Percentiles rank a stretch among this genome's conserved stretches.
Evolutionary conservation across 1,140 invertebrate genomes (phyloP).

Genomic region (Ostrea edulis): DNA sequence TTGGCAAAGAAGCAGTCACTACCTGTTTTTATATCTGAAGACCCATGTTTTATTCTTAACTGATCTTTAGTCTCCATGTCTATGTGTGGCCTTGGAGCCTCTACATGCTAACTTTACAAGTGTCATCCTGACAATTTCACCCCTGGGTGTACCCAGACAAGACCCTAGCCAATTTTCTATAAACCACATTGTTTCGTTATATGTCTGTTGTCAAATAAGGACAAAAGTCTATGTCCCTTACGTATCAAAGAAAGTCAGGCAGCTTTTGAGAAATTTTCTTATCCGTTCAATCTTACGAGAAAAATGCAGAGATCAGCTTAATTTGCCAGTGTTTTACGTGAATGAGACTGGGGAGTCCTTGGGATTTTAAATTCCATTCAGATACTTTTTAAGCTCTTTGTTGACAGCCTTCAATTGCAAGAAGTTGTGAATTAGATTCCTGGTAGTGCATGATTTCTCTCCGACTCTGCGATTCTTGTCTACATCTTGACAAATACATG

Average conservation of each 20-base stretch:
- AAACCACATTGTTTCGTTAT: neutral
- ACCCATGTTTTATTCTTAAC: no score
- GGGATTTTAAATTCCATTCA: conserved; percentile 27
- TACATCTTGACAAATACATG: no score
- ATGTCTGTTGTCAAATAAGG: neutral
- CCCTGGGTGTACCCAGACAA: neutral
- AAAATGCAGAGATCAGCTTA: neutral
- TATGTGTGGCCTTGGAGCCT: neutral
- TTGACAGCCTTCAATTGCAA: no score
- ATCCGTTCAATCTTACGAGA: neutral
- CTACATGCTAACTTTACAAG: neutral
- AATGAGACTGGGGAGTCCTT: neutral
- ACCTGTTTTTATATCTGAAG: no score
- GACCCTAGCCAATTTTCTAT: neutral
- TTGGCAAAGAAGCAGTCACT: no score
- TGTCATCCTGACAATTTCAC: neutral
- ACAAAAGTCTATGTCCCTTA: neutral
- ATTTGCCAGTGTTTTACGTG: conserved; percentile 2
- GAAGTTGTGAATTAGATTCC: no score
- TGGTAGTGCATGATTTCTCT: no score
- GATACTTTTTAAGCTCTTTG: neutral
- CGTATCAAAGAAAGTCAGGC: neutral
- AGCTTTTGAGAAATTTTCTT: neutral
- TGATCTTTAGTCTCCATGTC: neutral
- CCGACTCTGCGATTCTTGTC: no score